Evolutionary conservation across 2,888 invertebrate genomes (phyloP), one percentile per base, ranked within the genome.

Genomic region (Leptinotarsa tumamoca): DNA sequence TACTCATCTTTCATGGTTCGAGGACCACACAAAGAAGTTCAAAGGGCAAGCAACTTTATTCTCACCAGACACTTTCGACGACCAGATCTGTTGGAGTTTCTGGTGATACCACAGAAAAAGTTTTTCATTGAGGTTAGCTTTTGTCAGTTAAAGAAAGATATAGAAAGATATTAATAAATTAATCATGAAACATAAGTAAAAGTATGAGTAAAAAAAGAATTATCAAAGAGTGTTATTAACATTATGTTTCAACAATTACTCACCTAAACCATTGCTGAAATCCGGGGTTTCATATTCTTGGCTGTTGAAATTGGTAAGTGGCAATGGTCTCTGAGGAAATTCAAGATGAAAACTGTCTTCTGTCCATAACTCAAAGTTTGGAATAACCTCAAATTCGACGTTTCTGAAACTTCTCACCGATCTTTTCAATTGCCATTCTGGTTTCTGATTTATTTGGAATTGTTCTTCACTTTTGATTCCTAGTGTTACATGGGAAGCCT

Each of bases 201-300:
- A 43, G 10, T 10, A 43, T 43, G 13, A 43, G 43, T 43, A 3
- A 43, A 10, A 33, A 43, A 3, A 43, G 10, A 43, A 43, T 43
- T 3, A 43, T 43, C 43, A 43, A 43, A 43, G 10, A 43, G 43
- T 43, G 10, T 13, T 43, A 43, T 43, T 43, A 10, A 43, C 43
- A 13, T 43, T 23, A 66, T 71, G 27, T 54, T 56, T 56, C 18
- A 17, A 54, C 18, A 27, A 23, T n/a, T 21, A 70, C 43, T 58
- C 2, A 63, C 58, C 51, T 33, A 71, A 49, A 72, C 90, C 90
- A 72, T 88, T 86, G 72, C 88, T 87, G 73, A 87, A 89, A 81
- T 89, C 87, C 0, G 89, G 88, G 2, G 87, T 86, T 15, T 79
- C 76, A 68, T 90, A 89, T 17, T 87, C 87, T n/a, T 68, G 49